A percentile compares a stretch with the other conserved stretches of the same genome.
Conservation (phyloP, 2,113 vertebrate genomes). For the Formicarius rufipectus region DNA sequence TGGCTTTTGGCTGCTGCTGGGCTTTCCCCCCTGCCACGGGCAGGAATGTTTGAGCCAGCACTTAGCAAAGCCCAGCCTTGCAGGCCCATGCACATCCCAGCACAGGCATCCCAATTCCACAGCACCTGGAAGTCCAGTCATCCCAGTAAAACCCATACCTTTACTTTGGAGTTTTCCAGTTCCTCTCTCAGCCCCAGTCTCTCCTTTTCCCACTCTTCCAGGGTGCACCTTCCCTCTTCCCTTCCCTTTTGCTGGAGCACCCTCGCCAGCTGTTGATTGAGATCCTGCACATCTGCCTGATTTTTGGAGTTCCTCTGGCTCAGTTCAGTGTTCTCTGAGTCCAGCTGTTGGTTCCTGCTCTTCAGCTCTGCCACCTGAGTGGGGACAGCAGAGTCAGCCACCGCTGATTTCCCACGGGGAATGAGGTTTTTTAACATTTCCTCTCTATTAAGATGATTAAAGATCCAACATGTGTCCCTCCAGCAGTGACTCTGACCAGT, state of each 20-base stretch:
- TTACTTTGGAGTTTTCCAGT: slow-evolving; percentile 59
- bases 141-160: slow-evolving; percentile 32
- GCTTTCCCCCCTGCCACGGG: background rate
- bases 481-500: background rate
- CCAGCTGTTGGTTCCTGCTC: slow-evolving; percentile 81
- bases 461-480: background rate
- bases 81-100: fast-evolving
- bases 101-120: background rate
- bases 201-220: slow-evolving; percentile 70
- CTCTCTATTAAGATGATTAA: background rate
- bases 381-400: background rate
- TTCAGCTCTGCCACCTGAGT: slow-evolving; percentile 83
- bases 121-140: background rate
- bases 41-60: fast-evolving
- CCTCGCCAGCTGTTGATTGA: slow-evolving; percentile 77
- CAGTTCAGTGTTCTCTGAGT: slow-evolving; percentile 81
- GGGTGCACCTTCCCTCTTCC: slow-evolving; percentile 13
- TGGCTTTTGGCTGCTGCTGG: background rate
- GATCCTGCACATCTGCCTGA: slow-evolving; percentile 73
- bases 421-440: background rate
- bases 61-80: background rate
- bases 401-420: fast-evolving
- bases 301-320: slow-evolving; percentile 80
- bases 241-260: slow-evolving; percentile 70
- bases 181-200: slow-evolving; percentile 67